Percentiles rank a stretch among this genome's conserved stretches.
Conservation (phyloP, 1,140 invertebrate species). For the Hermetia illucens region DNA sequence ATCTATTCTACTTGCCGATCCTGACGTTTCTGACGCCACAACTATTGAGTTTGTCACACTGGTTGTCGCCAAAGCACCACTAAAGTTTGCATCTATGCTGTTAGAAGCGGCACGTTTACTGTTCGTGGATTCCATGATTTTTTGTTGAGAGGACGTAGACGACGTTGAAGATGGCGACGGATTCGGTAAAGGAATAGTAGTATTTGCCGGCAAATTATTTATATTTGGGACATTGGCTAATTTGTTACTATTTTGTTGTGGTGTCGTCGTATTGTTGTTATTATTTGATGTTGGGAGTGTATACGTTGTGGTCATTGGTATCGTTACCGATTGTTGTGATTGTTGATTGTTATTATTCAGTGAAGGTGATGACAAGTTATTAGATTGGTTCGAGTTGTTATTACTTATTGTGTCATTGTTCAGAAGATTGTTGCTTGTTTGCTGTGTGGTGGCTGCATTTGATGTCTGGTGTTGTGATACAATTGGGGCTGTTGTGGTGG, state of each 20-base stretch:
- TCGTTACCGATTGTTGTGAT: slow-evolving; percentile 1
- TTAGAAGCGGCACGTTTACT: too few species aligned
- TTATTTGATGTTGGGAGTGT: slow-evolving; percentile 1
- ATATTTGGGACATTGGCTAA: slow-evolving; percentile 2
- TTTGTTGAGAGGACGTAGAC: background rate
- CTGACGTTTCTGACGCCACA: too few species aligned
- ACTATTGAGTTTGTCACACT: too few species aligned
- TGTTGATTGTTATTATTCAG: background rate
- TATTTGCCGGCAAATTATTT: background rate
- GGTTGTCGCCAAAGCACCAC: too few species aligned
- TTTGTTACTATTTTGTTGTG: slow-evolving; percentile 2
- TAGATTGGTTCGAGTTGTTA: slow-evolving; percentile 6
- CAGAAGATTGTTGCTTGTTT: background rate
- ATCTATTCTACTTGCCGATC: too few species aligned
- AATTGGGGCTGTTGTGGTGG: slow-evolving; percentile 11
- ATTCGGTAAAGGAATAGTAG: slow-evolving; percentile 2
- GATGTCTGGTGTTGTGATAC: slow-evolving; percentile 12
- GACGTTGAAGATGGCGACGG: slow-evolving; percentile 11
- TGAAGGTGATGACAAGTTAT: background rate
- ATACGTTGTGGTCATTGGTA: background rate
- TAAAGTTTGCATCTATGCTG: too few species aligned
- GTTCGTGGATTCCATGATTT: background rate
- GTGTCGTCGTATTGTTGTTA: background rate
- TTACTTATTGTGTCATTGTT: slow-evolving; percentile 1
- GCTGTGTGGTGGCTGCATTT: slow-evolving; percentile 15